Conservation (phyloP, 92 coral and sea anemone genomes). For the Porites evermanni region DNA sequence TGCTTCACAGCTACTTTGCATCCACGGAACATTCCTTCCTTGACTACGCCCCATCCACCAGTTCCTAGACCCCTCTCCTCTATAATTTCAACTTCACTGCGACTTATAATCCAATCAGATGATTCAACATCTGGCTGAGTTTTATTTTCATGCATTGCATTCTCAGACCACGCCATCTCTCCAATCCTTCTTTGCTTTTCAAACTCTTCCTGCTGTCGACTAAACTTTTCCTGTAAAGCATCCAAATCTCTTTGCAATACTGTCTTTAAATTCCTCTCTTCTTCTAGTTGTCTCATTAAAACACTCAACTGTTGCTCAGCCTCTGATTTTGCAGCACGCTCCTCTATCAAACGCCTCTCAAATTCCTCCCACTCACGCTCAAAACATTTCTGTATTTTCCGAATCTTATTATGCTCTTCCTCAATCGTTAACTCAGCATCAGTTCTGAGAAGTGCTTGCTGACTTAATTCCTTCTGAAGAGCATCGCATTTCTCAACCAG, state of each 20-base stretch:
- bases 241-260: constrained; percentile 66
- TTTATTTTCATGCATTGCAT: constrained; percentile 24
- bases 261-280: constrained; percentile 53
- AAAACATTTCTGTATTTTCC: constrained; percentile 76
- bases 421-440: constrained; percentile 57
- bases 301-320: constrained; percentile 54
- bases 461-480: constrained; percentile 49
- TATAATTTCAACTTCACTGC: constrained; percentile 81
- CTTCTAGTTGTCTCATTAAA: constrained; percentile 42
- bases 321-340: constrained; percentile 70
- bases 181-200: constrained; percentile 46
- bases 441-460: constrained; percentile 33
- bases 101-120: constrained; percentile 87
- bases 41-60: constrained; percentile 95
- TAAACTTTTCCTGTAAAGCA: constrained; percentile 20
- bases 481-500: constrained; percentile 56
- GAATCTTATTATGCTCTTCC: constrained; percentile 69
- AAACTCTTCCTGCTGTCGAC: constrained; percentile 39
- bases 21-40: constrained; percentile 90
- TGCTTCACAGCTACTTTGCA: constrained; percentile 91
- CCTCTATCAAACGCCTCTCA: constrained; percentile 84
- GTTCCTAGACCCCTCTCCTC: constrained; percentile 68
- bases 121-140: constrained; percentile 29
- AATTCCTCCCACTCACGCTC: constrained; percentile 85
- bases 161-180: constrained; percentile 34